Evolutionary conservation across 1,140 invertebrate species (phyloP).

Genomic region (Phenacoccus solenopsis): DNA sequence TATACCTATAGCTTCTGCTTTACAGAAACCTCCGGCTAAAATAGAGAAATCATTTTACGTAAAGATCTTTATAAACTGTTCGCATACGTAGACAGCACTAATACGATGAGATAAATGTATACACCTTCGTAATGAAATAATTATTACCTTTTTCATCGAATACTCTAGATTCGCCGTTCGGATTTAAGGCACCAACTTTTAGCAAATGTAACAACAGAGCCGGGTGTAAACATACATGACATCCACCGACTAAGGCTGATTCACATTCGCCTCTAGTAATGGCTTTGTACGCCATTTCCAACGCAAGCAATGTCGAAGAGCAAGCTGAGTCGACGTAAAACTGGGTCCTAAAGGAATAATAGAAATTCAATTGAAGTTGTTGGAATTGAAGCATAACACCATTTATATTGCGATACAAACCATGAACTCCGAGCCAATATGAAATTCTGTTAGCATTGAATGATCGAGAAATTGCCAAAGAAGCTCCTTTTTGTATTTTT

Average conservation of each 20-base stretch:
- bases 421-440: constrained; percentile 50
- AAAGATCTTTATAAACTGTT: too few relatives aligned
- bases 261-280: constrained; percentile 45
- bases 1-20: constrained; percentile 45
- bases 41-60: too few relatives aligned
- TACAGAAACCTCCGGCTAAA: constrained; percentile 45
- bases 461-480: constrained; percentile 66
- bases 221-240: constrained; percentile 42
- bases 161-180: neutral
- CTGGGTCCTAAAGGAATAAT: constrained; percentile 24
- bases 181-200: neutral
- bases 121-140: too few relatives aligned
- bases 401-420: constrained; percentile 27
- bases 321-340: constrained; percentile 24
- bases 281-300: constrained; percentile 36
- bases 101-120: too few relatives aligned
- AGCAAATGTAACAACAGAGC: constrained; percentile 38
- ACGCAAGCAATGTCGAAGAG: constrained; percentile 14
- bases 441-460: constrained; percentile 87
- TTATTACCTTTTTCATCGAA: constrained; percentile 8
- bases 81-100: too few relatives aligned
- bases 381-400: neutral
- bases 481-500: constrained; percentile 41
- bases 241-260: constrained; percentile 47
- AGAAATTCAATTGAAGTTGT: neutral